A percentile compares a stretch with the other conserved stretches of the same genome.
Conservation (phyloP, 2,888 invertebrate species). For the Tenodera sinensis region DNA sequence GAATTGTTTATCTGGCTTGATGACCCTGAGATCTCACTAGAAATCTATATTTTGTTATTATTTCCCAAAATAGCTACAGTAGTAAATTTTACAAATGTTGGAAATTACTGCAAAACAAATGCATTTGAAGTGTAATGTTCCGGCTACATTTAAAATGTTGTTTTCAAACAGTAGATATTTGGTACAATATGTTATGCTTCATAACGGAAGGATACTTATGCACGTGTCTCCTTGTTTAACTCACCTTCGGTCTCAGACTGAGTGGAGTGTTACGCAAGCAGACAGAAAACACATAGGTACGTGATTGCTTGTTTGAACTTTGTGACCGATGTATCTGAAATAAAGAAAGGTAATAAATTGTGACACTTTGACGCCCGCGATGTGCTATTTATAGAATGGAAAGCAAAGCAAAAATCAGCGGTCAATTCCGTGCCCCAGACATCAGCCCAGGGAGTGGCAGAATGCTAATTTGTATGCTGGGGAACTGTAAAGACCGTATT, state of each 20-base stretch:
- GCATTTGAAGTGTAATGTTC: no score
- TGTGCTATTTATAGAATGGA: not conserved
- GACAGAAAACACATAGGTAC: not conserved
- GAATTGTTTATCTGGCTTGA: no score
- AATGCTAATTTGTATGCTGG: not conserved
- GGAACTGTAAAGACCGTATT: not conserved
- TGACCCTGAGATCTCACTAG: no score
- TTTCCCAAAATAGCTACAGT: no score
- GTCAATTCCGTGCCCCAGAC: not conserved
- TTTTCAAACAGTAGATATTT: no score
- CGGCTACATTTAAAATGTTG: no score
- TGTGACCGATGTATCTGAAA: not conserved
- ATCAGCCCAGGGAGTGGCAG: not conserved
- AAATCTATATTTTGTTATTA: no score
- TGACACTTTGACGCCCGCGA: not conserved
- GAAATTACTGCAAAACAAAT: no score
- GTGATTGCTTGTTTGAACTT: not conserved
- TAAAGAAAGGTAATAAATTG: not conserved
- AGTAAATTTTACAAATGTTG: no score
- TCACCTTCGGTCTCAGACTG: not conserved
- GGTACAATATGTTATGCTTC: no score
- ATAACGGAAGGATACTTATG: not conserved
- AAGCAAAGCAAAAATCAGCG: not conserved
- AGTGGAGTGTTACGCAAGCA: not conserved
- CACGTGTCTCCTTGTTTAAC: not conserved